Evolutionary conservation across 2,888 invertebrate genomes (phyloP).

Genomic region (Thalpophila matura): DNA sequence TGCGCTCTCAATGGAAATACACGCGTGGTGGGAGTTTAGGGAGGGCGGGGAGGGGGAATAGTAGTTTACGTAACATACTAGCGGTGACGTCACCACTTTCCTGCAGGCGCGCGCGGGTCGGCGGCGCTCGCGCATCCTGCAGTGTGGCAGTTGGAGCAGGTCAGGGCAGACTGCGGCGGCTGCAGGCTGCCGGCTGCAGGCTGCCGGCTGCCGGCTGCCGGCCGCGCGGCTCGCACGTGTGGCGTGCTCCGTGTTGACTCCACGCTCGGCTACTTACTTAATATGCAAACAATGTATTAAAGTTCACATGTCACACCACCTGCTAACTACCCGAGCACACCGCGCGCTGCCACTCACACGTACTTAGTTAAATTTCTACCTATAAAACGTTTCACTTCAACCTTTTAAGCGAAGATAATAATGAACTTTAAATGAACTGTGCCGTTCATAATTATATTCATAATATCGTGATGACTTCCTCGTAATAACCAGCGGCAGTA

Average conservation of each 20-base stretch:
- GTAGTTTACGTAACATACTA: slow-evolving; percentile 4
- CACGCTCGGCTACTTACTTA: slow-evolving; percentile 23
- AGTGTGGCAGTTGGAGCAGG: slow-evolving; percentile 4
- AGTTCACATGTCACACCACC: neutral
- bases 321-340: slow-evolving; percentile 20
- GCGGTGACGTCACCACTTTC: slow-evolving; percentile 18
- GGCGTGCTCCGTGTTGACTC: slow-evolving; percentile 27
- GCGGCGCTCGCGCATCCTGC: too few species aligned
- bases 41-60: neutral
- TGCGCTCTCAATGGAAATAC: slow-evolving; percentile 20
- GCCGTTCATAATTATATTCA: slow-evolving; percentile 9
- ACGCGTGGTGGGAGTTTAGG: neutral
- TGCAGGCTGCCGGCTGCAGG: neutral
- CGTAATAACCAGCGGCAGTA: too few species aligned
- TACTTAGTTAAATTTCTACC: too few species aligned
- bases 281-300: slow-evolving; percentile 16
- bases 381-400: too few species aligned
- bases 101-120: neutral
- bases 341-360: neutral
- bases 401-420: too few species aligned
- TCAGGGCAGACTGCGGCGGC: neutral
- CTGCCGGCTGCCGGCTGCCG: neutral
- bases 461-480: slow-evolving; percentile 22
- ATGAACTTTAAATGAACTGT: too few species aligned
- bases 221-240: neutral